Conservation (phyloP, 2,113 vertebrate genomes). For the Campylorhamphus procurvoides region DNA sequence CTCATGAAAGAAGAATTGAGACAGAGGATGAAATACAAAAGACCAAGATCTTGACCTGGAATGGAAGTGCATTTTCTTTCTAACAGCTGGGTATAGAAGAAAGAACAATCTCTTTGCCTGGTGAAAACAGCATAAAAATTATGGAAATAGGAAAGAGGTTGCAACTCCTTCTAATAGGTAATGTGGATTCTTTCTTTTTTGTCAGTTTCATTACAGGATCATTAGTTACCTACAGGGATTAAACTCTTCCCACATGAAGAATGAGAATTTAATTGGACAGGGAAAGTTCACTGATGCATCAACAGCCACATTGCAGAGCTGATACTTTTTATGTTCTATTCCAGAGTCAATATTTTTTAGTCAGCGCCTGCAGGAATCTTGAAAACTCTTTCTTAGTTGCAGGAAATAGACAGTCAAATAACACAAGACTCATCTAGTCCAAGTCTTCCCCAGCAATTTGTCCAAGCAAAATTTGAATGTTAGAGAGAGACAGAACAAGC, state of each 20-base stretch:
- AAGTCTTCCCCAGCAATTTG: neutral
- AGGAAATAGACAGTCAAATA: neutral
- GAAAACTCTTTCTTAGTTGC: neutral
- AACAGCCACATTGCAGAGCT: neutral
- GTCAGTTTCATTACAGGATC: neutral
- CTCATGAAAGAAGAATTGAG: neutral
- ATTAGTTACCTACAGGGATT: neutral
- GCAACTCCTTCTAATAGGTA: neutral
- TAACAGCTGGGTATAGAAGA: neutral
- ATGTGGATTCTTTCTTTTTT: neutral
- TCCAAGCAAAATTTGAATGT: neutral
- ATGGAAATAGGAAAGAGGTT: neutral
- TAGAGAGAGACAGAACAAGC: neutral
- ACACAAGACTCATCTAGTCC: neutral
- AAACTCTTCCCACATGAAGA: neutral
- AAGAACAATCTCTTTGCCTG: neutral
- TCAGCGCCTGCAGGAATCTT: neutral
- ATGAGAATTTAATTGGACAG: neutral
- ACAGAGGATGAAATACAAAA: neutral
- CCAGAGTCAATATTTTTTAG: neutral
- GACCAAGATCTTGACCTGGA: neutral
- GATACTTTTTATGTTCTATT: neutral
- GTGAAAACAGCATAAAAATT: neutral
- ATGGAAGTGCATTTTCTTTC: neutral
- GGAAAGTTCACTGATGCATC: neutral